phyloP scores from a whole-genome alignment of 2,888 invertebrate species.

The Agapostemon virescens region DNA sequence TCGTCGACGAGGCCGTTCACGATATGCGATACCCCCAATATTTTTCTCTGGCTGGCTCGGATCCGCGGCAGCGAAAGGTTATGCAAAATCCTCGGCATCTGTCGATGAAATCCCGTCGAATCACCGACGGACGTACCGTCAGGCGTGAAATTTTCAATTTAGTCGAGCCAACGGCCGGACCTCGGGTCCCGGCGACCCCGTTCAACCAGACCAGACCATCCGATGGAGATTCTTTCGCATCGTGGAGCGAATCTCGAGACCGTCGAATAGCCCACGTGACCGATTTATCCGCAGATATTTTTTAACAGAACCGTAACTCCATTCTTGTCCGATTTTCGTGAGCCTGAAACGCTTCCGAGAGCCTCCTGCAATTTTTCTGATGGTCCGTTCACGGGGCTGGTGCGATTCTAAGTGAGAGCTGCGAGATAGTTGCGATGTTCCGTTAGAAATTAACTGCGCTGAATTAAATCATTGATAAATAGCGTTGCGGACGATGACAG shows the following conservation, averaged over 20 bases:
- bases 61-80: constrained; percentile 55
- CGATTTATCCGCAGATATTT: constrained; percentile 27
- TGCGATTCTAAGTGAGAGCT: neutral
- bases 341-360: neutral
- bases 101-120: constrained; percentile 63
- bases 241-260: constrained; percentile 19
- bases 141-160: constrained; percentile 71
- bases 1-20: constrained; percentile 15
- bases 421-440: neutral
- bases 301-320: neutral
- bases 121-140: constrained; percentile 56
- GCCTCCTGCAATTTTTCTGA: neutral
- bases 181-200: constrained; percentile 32
- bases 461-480: neutral
- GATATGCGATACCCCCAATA: constrained; percentile 55
- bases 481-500: no score
- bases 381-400: neutral
- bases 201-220: constrained; percentile 31
- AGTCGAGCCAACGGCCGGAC: constrained; percentile 52
- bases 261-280: constrained; percentile 11
- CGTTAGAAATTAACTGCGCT: neutral
- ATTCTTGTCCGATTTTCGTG: neutral
- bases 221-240: constrained; percentile 52
- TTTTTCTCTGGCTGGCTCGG: constrained; percentile 50
- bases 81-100: constrained; percentile 68